Evolutionary conservation across 2,888 invertebrate genomes (phyloP).

Genomic region (Sesia apiformis): DNA sequence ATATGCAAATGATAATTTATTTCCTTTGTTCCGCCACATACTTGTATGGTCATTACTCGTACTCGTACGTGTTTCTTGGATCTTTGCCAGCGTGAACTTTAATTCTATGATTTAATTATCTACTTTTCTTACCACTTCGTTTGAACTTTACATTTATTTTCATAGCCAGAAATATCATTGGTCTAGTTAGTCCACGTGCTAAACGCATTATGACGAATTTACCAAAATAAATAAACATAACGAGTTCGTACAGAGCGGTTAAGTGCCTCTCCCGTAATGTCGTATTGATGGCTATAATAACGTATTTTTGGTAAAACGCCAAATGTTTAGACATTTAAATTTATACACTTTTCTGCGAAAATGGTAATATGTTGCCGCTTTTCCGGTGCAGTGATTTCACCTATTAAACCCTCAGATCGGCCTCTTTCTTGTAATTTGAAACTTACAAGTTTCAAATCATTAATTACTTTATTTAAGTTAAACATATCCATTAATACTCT

Average conservation of each 20-base stretch:
- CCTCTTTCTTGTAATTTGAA: too few species aligned
- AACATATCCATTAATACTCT: too few species aligned
- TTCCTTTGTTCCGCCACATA: neutral
- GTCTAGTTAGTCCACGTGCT: neutral
- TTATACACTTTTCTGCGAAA: constrained; percentile 6
- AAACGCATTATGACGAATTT: neutral
- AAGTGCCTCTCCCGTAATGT: constrained; percentile 12
- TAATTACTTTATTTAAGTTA: too few species aligned
- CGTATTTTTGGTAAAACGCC: constrained; percentile 25
- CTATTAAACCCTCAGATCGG: too few species aligned
- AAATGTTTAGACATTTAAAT: constrained; percentile 40
- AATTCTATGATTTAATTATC: neutral
- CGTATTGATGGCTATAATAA: constrained; percentile 17
- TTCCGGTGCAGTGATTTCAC: neutral
- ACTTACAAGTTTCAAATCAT: too few species aligned
- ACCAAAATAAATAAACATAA: constrained; percentile 7
- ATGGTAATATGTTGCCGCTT: neutral
- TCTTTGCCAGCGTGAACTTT: neutral
- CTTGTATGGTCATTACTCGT: neutral
- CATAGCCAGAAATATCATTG: neutral
- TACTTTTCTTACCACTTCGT: neutral
- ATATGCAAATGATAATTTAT: neutral
- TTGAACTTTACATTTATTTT: neutral
- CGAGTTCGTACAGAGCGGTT: constrained; percentile 9
- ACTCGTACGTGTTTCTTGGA: neutral